Evolutionary conservation across 2,113 vertebrate genomes (phyloP).

Genomic region (Heterotis niloticus): DNA sequence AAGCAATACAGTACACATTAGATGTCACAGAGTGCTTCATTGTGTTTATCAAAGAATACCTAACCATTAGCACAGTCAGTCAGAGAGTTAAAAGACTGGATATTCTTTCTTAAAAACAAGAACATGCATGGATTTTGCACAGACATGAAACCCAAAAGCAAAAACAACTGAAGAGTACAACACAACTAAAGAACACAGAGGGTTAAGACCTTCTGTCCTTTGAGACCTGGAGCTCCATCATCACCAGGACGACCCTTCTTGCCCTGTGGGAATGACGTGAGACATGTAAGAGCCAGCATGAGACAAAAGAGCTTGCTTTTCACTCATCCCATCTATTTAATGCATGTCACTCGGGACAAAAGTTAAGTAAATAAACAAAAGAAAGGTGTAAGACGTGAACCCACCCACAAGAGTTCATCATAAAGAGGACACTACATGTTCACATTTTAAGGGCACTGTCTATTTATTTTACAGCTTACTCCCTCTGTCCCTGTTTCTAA

Average conservation of each 20-base stretch:
- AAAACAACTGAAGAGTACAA: background rate
- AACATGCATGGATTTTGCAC: background rate
- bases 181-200: conserved; percentile 9
- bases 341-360: background rate
- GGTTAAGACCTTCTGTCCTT: conserved; percentile 76
- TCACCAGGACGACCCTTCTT: conserved; percentile 82
- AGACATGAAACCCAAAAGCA: background rate
- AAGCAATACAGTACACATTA: no score
- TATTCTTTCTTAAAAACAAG: background rate
- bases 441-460: no score
- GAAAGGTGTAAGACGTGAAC: no score
- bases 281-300: background rate
- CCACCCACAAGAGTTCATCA: background rate
- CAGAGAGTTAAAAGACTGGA: background rate
- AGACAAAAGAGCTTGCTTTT: conserved; percentile 3
- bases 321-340: background rate
- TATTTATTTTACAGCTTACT: no score
- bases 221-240: conserved; percentile 69
- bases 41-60: background rate
- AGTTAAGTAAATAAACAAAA: no score
- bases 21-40: no score
- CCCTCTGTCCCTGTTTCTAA: no score
- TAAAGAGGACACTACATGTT: no score
- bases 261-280: conserved; percentile 64
- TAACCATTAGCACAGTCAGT: background rate